Base-by-base conservation (phyloP, 1,140 invertebrate genomes). In the Pemphigus obesinymphae region DNA sequence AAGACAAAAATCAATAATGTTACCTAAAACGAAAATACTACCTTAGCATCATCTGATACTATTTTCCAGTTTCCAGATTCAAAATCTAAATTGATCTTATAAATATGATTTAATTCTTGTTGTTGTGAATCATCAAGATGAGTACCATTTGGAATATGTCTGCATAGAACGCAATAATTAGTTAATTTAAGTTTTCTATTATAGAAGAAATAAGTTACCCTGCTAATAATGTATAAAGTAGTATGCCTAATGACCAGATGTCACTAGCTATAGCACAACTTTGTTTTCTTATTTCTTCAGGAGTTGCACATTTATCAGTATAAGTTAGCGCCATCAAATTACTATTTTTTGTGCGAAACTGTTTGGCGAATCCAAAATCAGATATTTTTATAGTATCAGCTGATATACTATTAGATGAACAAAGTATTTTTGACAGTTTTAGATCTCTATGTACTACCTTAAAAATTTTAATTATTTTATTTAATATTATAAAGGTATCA, bases 291-390 rank as follows among this genome's bases (percentile, higher is more conserved):
- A 99, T 89, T 17, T 99, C 97, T 90, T 99, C 98, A 0, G 98
- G 98, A 6, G 98, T 98, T 1, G 99, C 98, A 89, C 97, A 99
- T 88, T 98, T 98, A 6, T 97, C 97, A 17, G 98, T 99, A 86
- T 99, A 99, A 88, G 97, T 99, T 3, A 97, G 98, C 0, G 98
- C 99, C 97, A 99, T 99, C 17, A 99, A 89, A 8, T 99, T 89
- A 29, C 97, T 97, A 88, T 98, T 98, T 86, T 97, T 96, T 1
- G 96, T 96, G 70, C 96, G 89, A 82, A 99, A 89, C 87, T 99
- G 97, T 88, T 99, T 99, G 7, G 98, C 97, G 87, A 99, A 97
- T 63, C 98, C 98, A 89, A 99, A 96, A 90, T 98, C 97, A 88
- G 96, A 96, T 78, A 96, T 91, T 83, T 93, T 90, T 43, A 99